A percentile compares a stretch with the other conserved stretches of the same genome.
Conservation (phyloP, 2,797 vertebrate species). For the Pangasius krempfi region DNA sequence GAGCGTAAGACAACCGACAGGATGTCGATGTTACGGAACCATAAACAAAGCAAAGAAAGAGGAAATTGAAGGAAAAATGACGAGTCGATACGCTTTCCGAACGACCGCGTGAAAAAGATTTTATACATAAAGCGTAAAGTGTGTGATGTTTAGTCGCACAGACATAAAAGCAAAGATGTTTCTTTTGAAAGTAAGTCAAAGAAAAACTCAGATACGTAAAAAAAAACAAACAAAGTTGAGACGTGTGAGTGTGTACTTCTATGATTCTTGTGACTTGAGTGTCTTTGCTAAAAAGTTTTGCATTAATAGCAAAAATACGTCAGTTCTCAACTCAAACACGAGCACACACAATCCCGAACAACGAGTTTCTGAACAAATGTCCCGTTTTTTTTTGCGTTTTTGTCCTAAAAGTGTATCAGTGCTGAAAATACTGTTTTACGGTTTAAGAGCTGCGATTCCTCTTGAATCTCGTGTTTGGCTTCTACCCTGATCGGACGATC, state of each 20-base stretch:
- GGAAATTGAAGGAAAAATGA: background rate
- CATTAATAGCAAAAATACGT: background rate
- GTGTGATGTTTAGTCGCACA: background rate
- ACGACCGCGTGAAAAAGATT: background rate
- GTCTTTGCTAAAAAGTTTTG: background rate
- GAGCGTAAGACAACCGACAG: background rate
- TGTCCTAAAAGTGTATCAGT: background rate
- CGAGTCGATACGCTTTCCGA: background rate
- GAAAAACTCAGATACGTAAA: background rate
- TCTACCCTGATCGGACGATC: too few relatives aligned
- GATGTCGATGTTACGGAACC: background rate
- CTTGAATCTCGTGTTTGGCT: background rate
- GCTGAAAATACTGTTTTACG: background rate
- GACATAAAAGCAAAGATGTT: background rate
- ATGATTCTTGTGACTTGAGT: background rate
- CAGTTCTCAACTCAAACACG: too few relatives aligned
- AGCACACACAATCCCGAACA: background rate
- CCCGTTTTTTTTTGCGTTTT: background rate
- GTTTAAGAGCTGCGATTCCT: background rate
- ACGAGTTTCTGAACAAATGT: background rate
- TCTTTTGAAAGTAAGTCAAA: background rate
- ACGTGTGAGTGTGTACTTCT: background rate
- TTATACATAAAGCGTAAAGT: background rate
- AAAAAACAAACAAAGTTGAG: background rate
- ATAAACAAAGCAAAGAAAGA: background rate